Base-by-base conservation (phyloP, 2,797 vertebrate genomes). In the Rhinella marina region DNA sequence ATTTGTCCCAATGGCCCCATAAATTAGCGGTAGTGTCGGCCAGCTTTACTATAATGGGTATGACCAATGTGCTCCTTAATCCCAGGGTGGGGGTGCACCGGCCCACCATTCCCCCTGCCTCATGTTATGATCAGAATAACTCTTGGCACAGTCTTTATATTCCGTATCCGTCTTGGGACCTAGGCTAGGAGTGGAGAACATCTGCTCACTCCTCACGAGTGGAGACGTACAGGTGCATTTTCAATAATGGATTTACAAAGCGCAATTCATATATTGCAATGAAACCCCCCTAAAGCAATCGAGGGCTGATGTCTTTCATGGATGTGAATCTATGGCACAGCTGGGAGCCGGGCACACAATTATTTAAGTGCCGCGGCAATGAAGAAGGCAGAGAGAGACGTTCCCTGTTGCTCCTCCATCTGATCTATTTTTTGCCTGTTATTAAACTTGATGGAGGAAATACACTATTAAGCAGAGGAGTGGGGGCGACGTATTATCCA, bases 371-470 rank as follows among this genome's bases (percentile, higher is more conserved):
- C 16, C 7, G 25, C 52, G 2, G 81, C 64, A 70, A 82, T 82
- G 64, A 32, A 70, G 62, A 32, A 25, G 16, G 25, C 19, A 12
- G 25, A 70, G 6, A 9, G 27, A 57, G 52, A 56, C 50, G 25
- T 59, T 27, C 27, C 73, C 59, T 54, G 23, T 41, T 17, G 16
- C 27, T 25, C 41, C 27, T 29, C 66, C 9, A 8, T 8, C 50
- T 29, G 25, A 70, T 70, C 66, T 32, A 23, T 62, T 11, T 83
- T 56, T 13, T 23, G 68, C 6, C 68, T 72, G 50, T 57, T 84
- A 84, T 84, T 84, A 84, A 84, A 73, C 11, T 14, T 83, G 81
- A 83, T 41, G 27, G 50, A n/a, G 66, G 25, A 56, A 72, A 83
- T 68, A 21, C 70, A 3, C 62, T 57, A 59, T 59, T 56, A 57